A percentile compares a stretch with the other conserved stretches of the same genome.
Conservation (phyloP, 2,888 invertebrate genomes). For the Melieria crassipennis region DNA sequence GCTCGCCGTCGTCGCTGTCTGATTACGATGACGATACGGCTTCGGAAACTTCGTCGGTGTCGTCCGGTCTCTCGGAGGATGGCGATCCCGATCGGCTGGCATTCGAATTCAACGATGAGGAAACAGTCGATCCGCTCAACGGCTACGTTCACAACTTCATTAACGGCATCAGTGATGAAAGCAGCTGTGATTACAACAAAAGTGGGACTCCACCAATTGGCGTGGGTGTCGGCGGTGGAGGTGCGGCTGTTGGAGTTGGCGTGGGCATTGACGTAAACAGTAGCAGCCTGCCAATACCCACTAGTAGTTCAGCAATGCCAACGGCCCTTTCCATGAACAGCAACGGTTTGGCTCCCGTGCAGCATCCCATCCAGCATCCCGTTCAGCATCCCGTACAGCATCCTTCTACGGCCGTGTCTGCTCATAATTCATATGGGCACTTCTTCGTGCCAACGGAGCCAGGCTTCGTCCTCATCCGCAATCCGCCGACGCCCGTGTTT, state of each 20-base stretch:
- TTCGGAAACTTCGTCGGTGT: constrained; percentile 55
- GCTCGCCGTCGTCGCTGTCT: constrained; percentile 41
- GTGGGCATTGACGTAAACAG: constrained; percentile 43
- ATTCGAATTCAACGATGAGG: constrained; percentile 63
- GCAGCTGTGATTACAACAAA: constrained; percentile 47
- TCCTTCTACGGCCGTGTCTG: background rate
- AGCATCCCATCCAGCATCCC: constrained; percentile 8
- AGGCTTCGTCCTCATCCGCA: constrained; percentile 6
- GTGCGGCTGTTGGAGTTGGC: constrained; percentile 44
- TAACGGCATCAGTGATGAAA: constrained; percentile 63
- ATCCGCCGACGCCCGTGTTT: constrained; percentile 10
- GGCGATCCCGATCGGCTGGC: constrained; percentile 53
- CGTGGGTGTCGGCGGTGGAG: constrained; percentile 15
- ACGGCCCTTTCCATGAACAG: constrained; percentile 17
- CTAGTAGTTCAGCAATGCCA: background rate
- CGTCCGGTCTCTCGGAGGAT: constrained; percentile 53
- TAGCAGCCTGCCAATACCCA: background rate
- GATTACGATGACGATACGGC: constrained; percentile 58
- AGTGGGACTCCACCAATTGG: background rate
- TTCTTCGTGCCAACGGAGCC: background rate
- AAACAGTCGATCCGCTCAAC: constrained; percentile 57
- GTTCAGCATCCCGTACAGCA: background rate
- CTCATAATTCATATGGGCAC: background rate
- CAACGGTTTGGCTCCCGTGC: constrained; percentile 29
- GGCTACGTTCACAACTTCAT: constrained; percentile 64